Conservation (phyloP, 1,140 invertebrate genomes). For the Neuroterus valhalla region DNA sequence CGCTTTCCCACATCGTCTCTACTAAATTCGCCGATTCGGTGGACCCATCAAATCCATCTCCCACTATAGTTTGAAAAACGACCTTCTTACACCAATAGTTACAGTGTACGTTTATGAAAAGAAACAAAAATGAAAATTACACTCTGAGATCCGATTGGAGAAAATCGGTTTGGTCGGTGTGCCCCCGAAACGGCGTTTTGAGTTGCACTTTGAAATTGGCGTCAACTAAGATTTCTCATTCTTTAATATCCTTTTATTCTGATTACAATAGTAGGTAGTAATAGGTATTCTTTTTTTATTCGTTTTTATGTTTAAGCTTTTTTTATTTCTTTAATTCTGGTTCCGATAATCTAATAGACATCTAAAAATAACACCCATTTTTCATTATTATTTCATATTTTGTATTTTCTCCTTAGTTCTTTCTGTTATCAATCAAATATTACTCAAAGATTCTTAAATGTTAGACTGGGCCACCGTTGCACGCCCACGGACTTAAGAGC, state of each 20-base stretch:
- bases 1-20: slow-evolving; percentile 43
- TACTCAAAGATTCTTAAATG: slow-evolving; percentile 63
- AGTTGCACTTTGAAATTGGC: slow-evolving; percentile 45
- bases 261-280: slow-evolving; percentile 64
- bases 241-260: slow-evolving; percentile 55
- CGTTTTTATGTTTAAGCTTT: slow-evolving; percentile 64
- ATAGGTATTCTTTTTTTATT: slow-evolving; percentile 60
- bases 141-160: not conserved
- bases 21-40: slow-evolving; percentile 31
- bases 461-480: slow-evolving; percentile 57
- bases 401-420: slow-evolving; percentile 57
- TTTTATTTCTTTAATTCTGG: slow-evolving; percentile 61
- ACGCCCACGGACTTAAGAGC: slow-evolving; percentile 41
- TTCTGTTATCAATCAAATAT: slow-evolving; percentile 55
- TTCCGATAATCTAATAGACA: slow-evolving; percentile 72
- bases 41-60: slow-evolving; percentile 10
- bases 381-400: slow-evolving; percentile 67
- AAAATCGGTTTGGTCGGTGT: slow-evolving; percentile 1
- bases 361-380: slow-evolving; percentile 73
- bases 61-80: slow-evolving; percentile 16
- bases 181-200: not conserved
- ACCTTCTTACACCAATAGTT: slow-evolving; percentile 23
- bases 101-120: slow-evolving; percentile 6
- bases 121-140: not conserved
- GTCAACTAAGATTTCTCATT: slow-evolving; percentile 60